Percentiles rank a stretch among this genome's conserved stretches.
Conservation (phyloP, 2,797 vertebrate species). For the Carduelis carduelis region DNA sequence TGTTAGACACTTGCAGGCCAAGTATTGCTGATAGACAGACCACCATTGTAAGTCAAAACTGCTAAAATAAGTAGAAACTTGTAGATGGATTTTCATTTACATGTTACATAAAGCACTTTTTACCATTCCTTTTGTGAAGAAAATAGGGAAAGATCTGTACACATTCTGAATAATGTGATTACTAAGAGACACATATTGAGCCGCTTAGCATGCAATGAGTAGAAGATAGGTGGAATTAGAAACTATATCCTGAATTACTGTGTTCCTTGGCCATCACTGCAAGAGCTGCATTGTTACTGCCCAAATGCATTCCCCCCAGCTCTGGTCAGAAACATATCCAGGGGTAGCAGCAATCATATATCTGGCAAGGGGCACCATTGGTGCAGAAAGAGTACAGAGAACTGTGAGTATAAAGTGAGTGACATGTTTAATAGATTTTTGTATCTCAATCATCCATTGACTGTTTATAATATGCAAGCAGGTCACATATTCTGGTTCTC, state of each 20-base stretch:
- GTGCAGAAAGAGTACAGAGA: not conserved
- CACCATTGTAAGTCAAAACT: not conserved
- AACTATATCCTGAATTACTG: not conserved
- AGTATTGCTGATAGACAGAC: not conserved
- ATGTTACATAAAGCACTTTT: not conserved
- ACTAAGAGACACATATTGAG: not conserved
- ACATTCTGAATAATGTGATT: not conserved
- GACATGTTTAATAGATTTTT: not conserved
- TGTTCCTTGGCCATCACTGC: not conserved
- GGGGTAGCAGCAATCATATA: not conserved
- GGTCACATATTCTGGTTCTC: not conserved
- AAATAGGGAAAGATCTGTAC: not conserved
- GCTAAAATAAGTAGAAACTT: not conserved
- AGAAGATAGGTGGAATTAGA: not conserved
- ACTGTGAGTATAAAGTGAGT: not conserved
- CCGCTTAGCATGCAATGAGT: not conserved
- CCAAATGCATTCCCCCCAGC: not conserved
- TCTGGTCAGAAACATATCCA: not conserved
- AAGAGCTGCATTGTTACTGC: not conserved
- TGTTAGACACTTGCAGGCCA: not conserved
- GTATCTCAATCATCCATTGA: not conserved
- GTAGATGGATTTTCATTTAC: not conserved
- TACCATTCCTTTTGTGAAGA: constrained; percentile 23
- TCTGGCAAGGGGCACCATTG: not conserved
- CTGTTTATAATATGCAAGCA: not conserved